Percentiles rank a stretch among this genome's conserved stretches.
Evolutionary conservation across 2,797 vertebrate genomes (phyloP).

Genomic region (Clamator glandarius): DNA sequence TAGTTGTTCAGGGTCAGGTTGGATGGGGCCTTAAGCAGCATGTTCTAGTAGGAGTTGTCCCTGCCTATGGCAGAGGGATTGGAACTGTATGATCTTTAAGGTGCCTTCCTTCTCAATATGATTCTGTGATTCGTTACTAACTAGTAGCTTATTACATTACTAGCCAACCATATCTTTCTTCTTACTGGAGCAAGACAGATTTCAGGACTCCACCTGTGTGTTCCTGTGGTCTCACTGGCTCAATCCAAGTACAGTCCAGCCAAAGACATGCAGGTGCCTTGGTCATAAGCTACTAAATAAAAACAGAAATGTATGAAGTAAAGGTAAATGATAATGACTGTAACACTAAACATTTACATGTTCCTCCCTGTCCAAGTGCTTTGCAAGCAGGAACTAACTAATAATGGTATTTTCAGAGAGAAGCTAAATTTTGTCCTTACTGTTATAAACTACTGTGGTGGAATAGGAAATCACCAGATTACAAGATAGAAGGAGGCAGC

Average conservation of each 20-base stretch:
- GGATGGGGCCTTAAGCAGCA: too few relatives aligned
- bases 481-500: not conserved
- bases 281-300: not conserved
- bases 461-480: not conserved
- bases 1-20: too few relatives aligned
- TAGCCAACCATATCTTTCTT: not conserved
- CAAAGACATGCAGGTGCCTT: not conserved
- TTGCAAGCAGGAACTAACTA: conserved; percentile 24
- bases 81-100: too few relatives aligned
- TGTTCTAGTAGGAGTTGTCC: too few relatives aligned
- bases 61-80: too few relatives aligned
- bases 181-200: not conserved
- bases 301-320: not conserved
- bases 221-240: not conserved
- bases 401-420: not conserved
- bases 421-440: not conserved
- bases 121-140: not conserved
- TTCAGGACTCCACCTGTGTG: not conserved
- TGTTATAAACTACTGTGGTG: not conserved
- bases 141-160: not conserved
- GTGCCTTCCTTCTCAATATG: too few relatives aligned
- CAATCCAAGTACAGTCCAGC: fast-evolving
- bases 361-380: not conserved
- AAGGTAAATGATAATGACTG: conserved; percentile 5
- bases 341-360: not conserved